phyloP scores from a whole-genome alignment of 2,113 vertebrate genomes.

The Rhinichthys klamathensis region DNA sequence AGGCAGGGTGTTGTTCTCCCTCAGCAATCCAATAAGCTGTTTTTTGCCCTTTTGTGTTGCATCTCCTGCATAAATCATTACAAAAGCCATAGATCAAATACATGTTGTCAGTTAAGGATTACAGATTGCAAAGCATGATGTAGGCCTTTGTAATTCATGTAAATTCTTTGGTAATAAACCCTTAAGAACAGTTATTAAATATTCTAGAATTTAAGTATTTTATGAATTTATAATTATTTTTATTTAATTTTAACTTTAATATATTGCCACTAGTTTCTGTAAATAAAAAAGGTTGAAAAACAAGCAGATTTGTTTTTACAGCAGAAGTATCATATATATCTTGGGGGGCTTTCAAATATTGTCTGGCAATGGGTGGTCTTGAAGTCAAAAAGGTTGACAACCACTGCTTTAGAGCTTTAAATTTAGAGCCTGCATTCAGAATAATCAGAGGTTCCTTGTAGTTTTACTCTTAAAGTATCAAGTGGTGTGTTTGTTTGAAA shows the following conservation, averaged over 20 bases:
- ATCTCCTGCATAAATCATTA: slow-evolving; percentile 58
- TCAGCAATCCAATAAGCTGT: slow-evolving; percentile 46
- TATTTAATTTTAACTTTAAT: too few species aligned
- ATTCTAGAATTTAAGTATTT: neutral
- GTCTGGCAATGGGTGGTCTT: neutral
- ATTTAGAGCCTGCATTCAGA: too few species aligned
- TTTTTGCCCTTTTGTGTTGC: slow-evolving; percentile 39
- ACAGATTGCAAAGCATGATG: slow-evolving; percentile 20
- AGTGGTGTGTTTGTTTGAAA: neutral
- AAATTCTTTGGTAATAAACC: neutral
- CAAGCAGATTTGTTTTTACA: neutral
- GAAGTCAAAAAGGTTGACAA: neutral
- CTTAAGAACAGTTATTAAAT: neutral
- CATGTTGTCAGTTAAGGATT: slow-evolving; percentile 46
- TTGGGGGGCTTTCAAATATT: neutral
- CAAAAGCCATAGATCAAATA: slow-evolving; percentile 57
- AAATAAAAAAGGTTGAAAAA: neutral
- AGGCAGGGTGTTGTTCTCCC: slow-evolving; percentile 42
- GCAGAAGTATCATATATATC: too few species aligned
- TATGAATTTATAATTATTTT: too few species aligned
- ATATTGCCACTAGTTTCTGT: neutral
- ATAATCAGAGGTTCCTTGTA: neutral
- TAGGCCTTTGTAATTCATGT: neutral
- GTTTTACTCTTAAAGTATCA: neutral
- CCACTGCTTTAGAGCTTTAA: neutral